Evolutionary conservation across 1,140 invertebrate species (phyloP), one percentile per base, ranked within the genome.

Genomic region (Leptinotarsa defecta): DNA sequence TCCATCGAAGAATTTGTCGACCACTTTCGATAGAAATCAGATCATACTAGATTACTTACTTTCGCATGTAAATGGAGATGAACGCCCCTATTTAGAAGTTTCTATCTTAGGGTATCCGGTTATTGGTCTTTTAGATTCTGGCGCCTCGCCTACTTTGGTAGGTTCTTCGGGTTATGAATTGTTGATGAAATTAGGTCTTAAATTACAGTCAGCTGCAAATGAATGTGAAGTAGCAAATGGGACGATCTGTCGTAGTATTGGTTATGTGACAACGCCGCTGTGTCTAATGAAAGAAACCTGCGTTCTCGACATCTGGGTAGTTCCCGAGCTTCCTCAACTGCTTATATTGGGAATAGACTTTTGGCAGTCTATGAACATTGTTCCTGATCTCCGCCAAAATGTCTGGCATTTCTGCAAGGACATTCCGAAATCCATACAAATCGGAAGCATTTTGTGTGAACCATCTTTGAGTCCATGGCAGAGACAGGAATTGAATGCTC

Each of bases 271-370:
- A 19, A 67, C 22, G 13, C 64, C 64, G n/a, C 15, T 67, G 4
- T 20, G 13, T 19, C 43, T 34, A 24, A 48, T 24, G 49, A 48
- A 43, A 73, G 68, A 64, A 24, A 49, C 19, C 68, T 22, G 48
- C 15, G 15, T n/a, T 34, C 27, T 8, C 27, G 6, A 34, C 27
- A 27, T 43, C 70, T 48, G 22, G 24, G 34, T 68, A 17, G 67
- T 68, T 22, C 67, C 67, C 22, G 27, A 68, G 3, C 19, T 68
- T 1, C 3, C 24, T 24, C 67, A 68, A 57, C 17, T 13, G 43
- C 22, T 76, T n/a, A 72, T 76, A 43, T 49, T 76, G 19, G 74
- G 74, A 15, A 34, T 48, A 15, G 70, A 76, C 48, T 76, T 76
- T 76, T 75, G 68, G 68, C 15, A 52, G n/a, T 4, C 15, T 4